Conservation (phyloP, 92 coral and sea anemone species). For the Porites cylindrica region DNA sequence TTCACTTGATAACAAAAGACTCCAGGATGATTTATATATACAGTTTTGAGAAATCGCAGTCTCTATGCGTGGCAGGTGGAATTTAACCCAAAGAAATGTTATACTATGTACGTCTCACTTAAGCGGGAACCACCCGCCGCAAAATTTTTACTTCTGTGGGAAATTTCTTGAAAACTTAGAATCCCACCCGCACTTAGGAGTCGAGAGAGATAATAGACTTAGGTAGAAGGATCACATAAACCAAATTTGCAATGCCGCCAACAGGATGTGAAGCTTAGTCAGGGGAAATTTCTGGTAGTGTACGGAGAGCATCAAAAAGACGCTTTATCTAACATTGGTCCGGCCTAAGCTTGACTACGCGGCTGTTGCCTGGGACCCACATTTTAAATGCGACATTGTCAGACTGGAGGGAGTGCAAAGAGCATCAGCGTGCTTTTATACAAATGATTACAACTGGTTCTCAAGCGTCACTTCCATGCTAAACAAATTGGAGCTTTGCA, state of each 20-base stretch:
- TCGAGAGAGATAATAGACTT: background rate
- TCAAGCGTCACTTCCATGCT: background rate
- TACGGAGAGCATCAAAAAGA: no score
- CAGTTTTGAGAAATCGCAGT: background rate
- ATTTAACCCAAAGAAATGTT: background rate
- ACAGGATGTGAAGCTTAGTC: background rate
- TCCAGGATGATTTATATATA: constrained; percentile 3
- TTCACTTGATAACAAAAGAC: background rate
- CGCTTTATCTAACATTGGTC: background rate
- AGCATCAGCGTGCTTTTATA: background rate
- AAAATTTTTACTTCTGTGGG: background rate
- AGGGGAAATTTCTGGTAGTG: no score
- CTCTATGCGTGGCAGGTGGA: background rate
- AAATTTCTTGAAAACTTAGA: background rate
- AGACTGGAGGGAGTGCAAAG: no score
- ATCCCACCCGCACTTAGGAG: background rate
- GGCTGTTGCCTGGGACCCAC: background rate
- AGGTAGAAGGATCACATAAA: background rate
- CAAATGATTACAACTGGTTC: background rate
- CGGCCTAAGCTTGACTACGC: background rate
- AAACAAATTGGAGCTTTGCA: no score
- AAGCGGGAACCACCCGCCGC: background rate
- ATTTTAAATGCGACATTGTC: no score
- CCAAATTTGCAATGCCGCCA: background rate
- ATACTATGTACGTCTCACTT: background rate